Evolutionary conservation across 2,113 vertebrate species (phyloP), one percentile per base, ranked within the genome.

Genomic region (Lycaon pictus): DNA sequence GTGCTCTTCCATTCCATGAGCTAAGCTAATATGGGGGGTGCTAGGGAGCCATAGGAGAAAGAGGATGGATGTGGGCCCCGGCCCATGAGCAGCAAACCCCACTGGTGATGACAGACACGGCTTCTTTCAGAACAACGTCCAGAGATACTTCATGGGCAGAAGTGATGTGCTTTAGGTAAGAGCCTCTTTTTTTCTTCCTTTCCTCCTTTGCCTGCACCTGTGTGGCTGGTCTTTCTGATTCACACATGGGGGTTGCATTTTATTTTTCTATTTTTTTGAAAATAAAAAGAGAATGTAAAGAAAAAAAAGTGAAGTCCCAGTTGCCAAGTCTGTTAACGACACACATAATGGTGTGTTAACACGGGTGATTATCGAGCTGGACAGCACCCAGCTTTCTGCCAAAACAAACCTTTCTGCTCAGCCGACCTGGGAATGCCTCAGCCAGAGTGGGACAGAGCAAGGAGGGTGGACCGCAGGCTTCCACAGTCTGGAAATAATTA

Each of bases 341-440:
- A 97, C 98, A 98, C 98, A 98, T 98, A 99, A 99, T 98, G 98
- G 98, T 93, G 98, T 99, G 98, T 98, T 99, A 99, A 99, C 97
- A 98, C 81, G 95, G 98, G 98, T 51, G 97, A 98, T 99, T 99
- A 99, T 95, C 90, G 95, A 96, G 97, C 97, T 97, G 98, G 98
- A 98, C 98, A 98, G 98, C 98, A 98, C 92, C n/a, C 97, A 98
- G 98, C 72, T 97, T 98, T 98, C 98, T 98, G 99, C 99, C 98
- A 99, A 99, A 98, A 99, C 96, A 98, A 99, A 98, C 98, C 97
- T 98, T 97, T 96, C 97, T 98, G 98, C 98, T 98, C 98, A 96
- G 98, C 97, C 86, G 98, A 98, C 97, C 97, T 98, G 95, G 96
- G 97, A 98, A 97, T 72, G 97, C 97, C 97, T 98, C 94, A 86